Evolutionary conservation across 2,113 vertebrate species (phyloP).

Genomic region (Entelurus aequoreus): DNA sequence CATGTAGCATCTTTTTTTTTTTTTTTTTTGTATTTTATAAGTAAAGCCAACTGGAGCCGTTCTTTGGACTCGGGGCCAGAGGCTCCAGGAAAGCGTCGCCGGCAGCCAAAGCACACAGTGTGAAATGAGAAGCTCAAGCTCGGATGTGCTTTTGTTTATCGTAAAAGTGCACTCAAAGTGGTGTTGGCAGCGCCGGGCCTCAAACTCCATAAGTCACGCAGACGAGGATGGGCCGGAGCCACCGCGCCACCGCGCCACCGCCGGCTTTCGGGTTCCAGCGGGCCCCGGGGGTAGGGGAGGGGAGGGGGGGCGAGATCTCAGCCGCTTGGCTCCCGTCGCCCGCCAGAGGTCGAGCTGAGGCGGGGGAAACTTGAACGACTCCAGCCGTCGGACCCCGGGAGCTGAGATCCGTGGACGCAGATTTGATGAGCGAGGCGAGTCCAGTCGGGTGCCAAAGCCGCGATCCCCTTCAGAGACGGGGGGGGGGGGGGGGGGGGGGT

Average conservation of each 20-base stretch:
- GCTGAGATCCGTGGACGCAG: conserved; percentile 63
- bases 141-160: conserved; percentile 85
- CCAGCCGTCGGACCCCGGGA: conserved; percentile 52
- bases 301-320: conserved; percentile 50
- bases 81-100: conserved; percentile 75
- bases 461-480: conserved; percentile 50
- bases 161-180: conserved; percentile 81
- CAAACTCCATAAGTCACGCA: conserved; percentile 80
- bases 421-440: conserved; percentile 52
- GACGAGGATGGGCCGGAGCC: conserved; percentile 70
- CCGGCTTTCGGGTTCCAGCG: conserved; percentile 63
- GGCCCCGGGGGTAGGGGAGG: conserved; percentile 49
- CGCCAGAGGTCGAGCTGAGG: conserved; percentile 71
- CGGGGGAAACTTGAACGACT: conserved; percentile 46
- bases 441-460: conserved; percentile 54
- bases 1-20: conserved; percentile 65
- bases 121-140: conserved; percentile 82
- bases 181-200: conserved; percentile 71
- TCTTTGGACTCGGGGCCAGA: conserved; percentile 76
- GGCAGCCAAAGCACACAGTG: conserved; percentile 81
- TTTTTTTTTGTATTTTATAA: conserved; percentile 54
- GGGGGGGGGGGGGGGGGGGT: too few relatives aligned
- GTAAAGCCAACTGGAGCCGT: conserved; percentile 78
- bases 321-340: conserved; percentile 60
- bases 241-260: conserved; percentile 57